Conservation (phyloP, 2,113 vertebrate species). For the Grammomys dolichurus region DNA sequence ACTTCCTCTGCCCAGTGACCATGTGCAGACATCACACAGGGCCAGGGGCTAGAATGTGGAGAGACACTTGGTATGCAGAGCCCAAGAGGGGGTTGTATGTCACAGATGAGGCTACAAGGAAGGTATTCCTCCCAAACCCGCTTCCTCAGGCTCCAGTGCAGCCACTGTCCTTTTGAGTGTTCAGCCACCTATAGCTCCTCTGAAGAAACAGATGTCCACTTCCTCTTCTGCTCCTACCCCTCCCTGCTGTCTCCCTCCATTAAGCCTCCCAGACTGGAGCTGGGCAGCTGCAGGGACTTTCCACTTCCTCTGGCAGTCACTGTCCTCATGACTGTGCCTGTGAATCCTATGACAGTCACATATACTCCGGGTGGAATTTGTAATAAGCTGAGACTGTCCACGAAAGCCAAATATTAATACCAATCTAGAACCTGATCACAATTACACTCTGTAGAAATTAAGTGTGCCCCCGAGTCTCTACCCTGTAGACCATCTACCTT, state of each 20-base stretch:
- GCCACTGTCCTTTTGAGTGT: accelerated
- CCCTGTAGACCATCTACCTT: accelerated
- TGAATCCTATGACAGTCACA: background rate
- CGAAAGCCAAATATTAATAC: background rate
- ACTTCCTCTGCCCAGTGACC: background rate
- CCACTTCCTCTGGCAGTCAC: background rate
- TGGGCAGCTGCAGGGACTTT: background rate
- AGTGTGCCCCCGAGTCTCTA: too few species aligned
- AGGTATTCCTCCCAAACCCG: background rate
- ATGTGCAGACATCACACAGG: accelerated
- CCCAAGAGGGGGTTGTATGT: background rate
- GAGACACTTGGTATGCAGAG: background rate
- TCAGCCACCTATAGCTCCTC: background rate
- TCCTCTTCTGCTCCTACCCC: background rate
- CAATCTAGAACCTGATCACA: too few species aligned
- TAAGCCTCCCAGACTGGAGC: background rate
- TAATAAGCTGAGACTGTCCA: background rate
- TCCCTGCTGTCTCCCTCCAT: background rate
- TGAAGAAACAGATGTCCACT: background rate
- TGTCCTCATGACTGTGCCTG: background rate
- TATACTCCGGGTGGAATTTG: background rate
- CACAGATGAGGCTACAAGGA: background rate
- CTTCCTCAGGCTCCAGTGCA: background rate
- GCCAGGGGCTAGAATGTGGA: background rate
- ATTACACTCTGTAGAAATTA: background rate